Evolutionary conservation across 1,140 invertebrate species (phyloP), one percentile per base, ranked within the genome.

Genomic region (Battus philenor): DNA sequence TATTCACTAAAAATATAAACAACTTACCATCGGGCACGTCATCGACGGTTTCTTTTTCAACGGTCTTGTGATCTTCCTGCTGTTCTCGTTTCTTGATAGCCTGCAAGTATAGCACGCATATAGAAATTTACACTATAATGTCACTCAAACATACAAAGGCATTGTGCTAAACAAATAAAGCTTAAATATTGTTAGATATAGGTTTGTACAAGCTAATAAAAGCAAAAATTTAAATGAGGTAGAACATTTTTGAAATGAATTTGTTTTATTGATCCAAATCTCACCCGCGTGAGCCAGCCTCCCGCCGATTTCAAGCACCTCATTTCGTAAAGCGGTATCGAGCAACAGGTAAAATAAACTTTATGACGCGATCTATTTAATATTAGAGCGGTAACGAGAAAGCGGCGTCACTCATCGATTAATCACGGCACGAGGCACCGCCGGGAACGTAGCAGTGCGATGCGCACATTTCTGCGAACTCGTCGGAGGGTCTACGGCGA

Each of bases 281-380:
- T 79, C 77, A 83, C 79, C 79, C 79, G 77, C 38, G 77, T 69
- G 20, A 83, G 64, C 77, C 77, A 83, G 76, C 75, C 77, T 70
- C 79, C 75, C 39, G 79, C 79, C 46, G 69, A 64, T 73, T 73
- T 79, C 63, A 83, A 74, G 54, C 79, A 83, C 73, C 79, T 77
- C 79, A 83, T 83, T 72, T 67, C 73, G n/a, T n/a, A n/a, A 72
- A 56, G 68, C 68, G 68, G 53, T 59, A 60, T 44, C 47, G 48
- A 60, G 54, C 24, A 20, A 10, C 32, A 9, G 15, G 16, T 15
- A 34, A 51, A 43, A 53, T 44, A 48, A 53, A 54, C 44, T 30
- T 52, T 20, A 24, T 29, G 58, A 44, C 59, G 47, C 61, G 54
- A 44, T 26, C 36, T 58, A 59, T 67, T 70, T 58, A 59, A 54